phyloP scores from a whole-genome alignment of 2,888 invertebrate genomes.

The Tortrix viridana region DNA sequence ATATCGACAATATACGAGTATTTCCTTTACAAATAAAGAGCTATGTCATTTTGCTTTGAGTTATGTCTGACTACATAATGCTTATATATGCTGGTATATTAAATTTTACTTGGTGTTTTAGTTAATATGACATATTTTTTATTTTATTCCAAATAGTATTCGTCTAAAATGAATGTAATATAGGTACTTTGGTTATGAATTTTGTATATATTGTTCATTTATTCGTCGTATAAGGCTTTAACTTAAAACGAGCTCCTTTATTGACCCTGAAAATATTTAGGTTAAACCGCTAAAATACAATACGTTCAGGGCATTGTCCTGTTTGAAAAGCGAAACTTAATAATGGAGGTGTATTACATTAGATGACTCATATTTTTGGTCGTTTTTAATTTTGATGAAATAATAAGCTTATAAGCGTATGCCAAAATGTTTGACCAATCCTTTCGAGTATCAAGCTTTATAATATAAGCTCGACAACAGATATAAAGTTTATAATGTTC shows the following conservation, averaged over 20 bases:
- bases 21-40: slow-evolving; percentile 38
- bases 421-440: too few species aligned
- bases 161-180: too few species aligned
- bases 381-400: neutral
- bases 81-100: neutral
- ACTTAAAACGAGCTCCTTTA: neutral
- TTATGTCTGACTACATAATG: slow-evolving; percentile 15
- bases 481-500: too few species aligned
- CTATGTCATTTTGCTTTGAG: slow-evolving; percentile 19
- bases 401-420: too few species aligned
- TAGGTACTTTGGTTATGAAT: too few species aligned
- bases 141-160: too few species aligned
- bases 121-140: too few species aligned
- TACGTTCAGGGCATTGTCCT: neutral
- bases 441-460: too few species aligned
- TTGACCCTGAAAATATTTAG: neutral
- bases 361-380: neutral
- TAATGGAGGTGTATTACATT: slow-evolving; percentile 6
- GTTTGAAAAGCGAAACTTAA: slow-evolving; percentile 5
- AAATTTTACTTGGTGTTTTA: neutral
- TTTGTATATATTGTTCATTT: too few species aligned
- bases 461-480: too few species aligned
- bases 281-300: neutral
- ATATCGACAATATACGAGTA: slow-evolving; percentile 75
- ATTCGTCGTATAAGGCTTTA: too few species aligned